Percentiles rank a stretch among this genome's conserved stretches.
Conservation (phyloP, 30 jellyfish, hydroid and myxozoan genomes). For the Sanderia malayensis region DNA sequence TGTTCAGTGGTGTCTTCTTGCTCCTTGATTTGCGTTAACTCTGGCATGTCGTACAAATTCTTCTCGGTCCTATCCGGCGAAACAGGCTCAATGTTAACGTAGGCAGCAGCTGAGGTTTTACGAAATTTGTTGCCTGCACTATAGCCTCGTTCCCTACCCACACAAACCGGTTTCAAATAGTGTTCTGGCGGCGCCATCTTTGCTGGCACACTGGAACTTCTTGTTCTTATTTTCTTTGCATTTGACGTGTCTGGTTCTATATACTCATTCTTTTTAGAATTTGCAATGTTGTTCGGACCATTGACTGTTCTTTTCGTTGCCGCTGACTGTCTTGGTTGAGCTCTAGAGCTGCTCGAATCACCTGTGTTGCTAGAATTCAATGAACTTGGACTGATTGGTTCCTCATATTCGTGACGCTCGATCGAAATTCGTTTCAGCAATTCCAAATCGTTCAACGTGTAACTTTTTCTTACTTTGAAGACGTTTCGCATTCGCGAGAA, state of each 20-base stretch:
- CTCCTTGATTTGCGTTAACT: constrained; percentile 29
- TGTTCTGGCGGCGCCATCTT: constrained; percentile 19
- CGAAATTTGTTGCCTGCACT: constrained; percentile 23
- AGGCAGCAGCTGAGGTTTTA: constrained; percentile 6
- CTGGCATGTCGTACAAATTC: constrained; percentile 57
- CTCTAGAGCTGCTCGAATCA: too few relatives aligned
- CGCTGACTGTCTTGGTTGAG: too few relatives aligned
- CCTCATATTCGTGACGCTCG: constrained; percentile 48
- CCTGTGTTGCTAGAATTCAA: background rate
- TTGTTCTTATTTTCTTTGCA: constrained; percentile 22
- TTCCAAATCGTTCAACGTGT: constrained; percentile 55
- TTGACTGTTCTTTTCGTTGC: too few relatives aligned
- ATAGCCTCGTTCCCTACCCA: constrained; percentile 21
- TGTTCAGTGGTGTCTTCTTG: constrained; percentile 12
- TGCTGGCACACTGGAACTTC: constrained; percentile 63
- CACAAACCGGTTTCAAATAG: constrained; percentile 42
- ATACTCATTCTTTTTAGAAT: constrained; percentile 12
- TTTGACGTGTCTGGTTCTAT: constrained; percentile 48
- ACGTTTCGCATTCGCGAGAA: constrained; percentile 53
- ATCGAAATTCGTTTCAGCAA: constrained; percentile 48
- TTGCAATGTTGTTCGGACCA: background rate
- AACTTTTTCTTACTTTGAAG: constrained; percentile 45
- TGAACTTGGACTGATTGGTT: constrained; percentile 48
- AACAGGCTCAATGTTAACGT: constrained; percentile 32
- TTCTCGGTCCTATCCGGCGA: constrained; percentile 40